A percentile compares a stretch with the other conserved stretches of the same genome.
Conservation (phyloP, 2,113 vertebrate genomes). For the Varanus salvator region DNA sequence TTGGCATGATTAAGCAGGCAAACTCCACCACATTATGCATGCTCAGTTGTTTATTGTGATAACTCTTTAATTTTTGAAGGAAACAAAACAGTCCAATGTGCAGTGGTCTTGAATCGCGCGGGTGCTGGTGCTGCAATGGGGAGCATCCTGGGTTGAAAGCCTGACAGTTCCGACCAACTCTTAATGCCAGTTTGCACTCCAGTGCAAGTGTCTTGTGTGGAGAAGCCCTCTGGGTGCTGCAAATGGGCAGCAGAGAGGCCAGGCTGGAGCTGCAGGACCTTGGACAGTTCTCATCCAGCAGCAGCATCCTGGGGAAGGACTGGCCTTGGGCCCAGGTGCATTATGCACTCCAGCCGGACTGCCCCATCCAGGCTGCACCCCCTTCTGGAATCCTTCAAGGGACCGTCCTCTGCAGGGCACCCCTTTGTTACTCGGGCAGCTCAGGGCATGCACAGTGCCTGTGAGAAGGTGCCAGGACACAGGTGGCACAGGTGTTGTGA, state of each 20-base stretch:
- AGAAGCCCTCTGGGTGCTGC: too few species aligned
- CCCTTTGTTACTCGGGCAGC: neutral
- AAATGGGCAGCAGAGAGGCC: neutral
- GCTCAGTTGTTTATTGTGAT: neutral
- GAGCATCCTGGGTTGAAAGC: neutral
- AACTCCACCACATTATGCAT: neutral
- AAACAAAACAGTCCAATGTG: neutral
- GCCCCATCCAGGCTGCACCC: neutral
- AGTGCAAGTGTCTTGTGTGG: too few species aligned
- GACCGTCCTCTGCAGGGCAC: neutral
- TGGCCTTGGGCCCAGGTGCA: neutral
- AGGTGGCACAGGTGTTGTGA: neutral
- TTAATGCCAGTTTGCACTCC: neutral
- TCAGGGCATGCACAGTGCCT: neutral
- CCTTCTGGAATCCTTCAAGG: neutral
- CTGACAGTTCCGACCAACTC: neutral
- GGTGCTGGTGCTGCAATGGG: neutral
- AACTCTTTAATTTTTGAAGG: neutral
- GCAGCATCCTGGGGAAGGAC: neutral
- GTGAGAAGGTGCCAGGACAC: neutral
- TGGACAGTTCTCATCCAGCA: neutral
- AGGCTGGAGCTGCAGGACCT: neutral
- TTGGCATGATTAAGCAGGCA: neutral
- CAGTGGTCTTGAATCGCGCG: neutral
- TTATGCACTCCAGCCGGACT: neutral